Evolutionary conservation across 92 coral and sea anemone species (phyloP).

Genomic region (Nematostella vectensis): DNA sequence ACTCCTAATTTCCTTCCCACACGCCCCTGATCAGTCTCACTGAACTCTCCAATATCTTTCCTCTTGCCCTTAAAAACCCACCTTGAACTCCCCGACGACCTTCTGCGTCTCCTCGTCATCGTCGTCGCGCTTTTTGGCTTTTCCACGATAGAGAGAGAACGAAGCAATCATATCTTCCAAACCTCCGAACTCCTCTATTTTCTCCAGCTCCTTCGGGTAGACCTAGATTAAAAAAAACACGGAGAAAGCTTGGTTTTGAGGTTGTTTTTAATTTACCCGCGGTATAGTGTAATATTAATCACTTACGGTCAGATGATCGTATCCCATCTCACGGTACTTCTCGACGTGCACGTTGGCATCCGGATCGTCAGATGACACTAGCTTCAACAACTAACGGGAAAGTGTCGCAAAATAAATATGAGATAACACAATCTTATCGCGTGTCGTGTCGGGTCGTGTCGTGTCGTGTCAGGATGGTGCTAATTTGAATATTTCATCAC

Average conservation of each 20-base stretch:
- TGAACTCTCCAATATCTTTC: no score
- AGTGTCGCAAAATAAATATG: no score
- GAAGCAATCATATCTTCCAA: slow-evolving; percentile 77
- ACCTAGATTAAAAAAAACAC: slow-evolving; percentile 30
- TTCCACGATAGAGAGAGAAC: slow-evolving; percentile 78
- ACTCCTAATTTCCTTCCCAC: no score
- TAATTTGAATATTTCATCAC: no score
- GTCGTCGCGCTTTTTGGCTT: slow-evolving; percentile 64
- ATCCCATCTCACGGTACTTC: slow-evolving; percentile 68
- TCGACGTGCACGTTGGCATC: slow-evolving; percentile 36
- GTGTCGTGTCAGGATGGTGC: neutral
- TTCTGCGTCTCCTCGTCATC: slow-evolving; percentile 69
- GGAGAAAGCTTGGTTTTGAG: no score
- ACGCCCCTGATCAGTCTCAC: no score
- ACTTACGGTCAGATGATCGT: slow-evolving; percentile 66
- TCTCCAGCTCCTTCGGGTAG: slow-evolving; percentile 81
- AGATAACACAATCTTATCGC: no score
- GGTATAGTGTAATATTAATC: no score
- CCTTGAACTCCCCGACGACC: slow-evolving; percentile 92
- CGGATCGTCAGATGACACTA: slow-evolving; percentile 41
- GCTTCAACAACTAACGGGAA: slow-evolving; percentile 30
- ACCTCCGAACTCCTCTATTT: slow-evolving; percentile 65
- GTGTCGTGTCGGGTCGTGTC: no score
- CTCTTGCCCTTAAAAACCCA: no score
- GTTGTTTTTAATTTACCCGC: no score